These are phyloP conservation scores for Dicerorhinus sumatrensis DNA, from an alignment of 2,113 vertebrate species.

Conservation along the genomic window DNA sequence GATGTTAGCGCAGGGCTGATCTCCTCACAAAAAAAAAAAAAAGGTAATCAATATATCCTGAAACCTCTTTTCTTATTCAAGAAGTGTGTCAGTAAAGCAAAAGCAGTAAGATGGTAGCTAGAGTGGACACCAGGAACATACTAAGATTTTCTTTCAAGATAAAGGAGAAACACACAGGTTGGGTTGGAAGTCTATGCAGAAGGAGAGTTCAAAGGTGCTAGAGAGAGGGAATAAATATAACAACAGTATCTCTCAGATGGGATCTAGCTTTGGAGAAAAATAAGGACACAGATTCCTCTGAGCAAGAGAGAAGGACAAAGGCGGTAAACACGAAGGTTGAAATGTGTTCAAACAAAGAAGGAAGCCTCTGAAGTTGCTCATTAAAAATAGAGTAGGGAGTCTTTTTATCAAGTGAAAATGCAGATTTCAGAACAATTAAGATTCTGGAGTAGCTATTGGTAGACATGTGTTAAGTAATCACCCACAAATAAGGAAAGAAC, in stretches of 20 bases:
- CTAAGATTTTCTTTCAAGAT: slow-evolving; percentile 6
- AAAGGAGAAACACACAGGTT: slow-evolving; percentile 26
- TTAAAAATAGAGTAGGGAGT: background rate
- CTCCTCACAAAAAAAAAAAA: too few species aligned
- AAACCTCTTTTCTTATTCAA: slow-evolving; percentile 44
- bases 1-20: too few species aligned
- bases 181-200: background rate
- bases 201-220: background rate
- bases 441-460: background rate
- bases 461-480: background rate
- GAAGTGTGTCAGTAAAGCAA: background rate
- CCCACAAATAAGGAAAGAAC: slow-evolving; percentile 15
- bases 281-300: background rate
- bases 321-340: background rate
- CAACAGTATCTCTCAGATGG: background rate
- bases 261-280: slow-evolving; percentile 34
- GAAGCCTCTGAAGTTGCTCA: background rate
- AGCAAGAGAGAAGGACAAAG: background rate
- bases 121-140: background rate
- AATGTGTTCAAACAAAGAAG: background rate
- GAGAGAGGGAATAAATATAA: slow-evolving; percentile 16
- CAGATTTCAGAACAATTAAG: background rate
- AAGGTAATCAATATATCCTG: background rate
- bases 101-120: background rate
- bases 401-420: slow-evolving; percentile 25